Conservation (phyloP, 2,888 invertebrate species). For the Dolichomitus sp. region DNA sequence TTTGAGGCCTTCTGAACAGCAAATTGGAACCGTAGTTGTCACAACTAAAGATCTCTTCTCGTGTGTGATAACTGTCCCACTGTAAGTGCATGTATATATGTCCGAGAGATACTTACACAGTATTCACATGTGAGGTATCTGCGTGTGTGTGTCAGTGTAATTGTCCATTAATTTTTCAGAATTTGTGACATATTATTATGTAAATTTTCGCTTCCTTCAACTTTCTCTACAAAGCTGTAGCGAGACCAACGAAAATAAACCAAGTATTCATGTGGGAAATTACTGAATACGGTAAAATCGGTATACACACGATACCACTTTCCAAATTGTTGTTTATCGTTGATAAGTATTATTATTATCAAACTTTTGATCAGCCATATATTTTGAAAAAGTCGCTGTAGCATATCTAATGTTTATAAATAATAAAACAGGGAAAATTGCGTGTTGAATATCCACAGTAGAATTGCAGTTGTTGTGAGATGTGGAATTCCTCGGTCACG, state of each 20-base stretch:
- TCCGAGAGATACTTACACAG: too few species aligned
- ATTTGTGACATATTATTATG: too few species aligned
- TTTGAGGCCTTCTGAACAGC: too few species aligned
- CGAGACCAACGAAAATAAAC: slow-evolving; percentile 24
- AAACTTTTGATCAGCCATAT: not conserved
- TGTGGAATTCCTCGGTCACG: slow-evolving; percentile 40
- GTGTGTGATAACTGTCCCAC: too few species aligned
- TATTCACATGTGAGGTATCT: too few species aligned
- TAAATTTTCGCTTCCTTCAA: slow-evolving; percentile 17
- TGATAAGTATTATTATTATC: too few species aligned
- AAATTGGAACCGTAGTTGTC: too few species aligned
- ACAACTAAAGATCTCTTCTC: too few species aligned
- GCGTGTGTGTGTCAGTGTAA: too few species aligned
- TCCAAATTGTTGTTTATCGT: not conserved
- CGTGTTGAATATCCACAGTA: slow-evolving; percentile 2
- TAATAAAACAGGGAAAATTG: not conserved
- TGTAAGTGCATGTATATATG: too few species aligned
- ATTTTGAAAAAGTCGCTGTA: not conserved
- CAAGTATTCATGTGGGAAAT: not conserved
- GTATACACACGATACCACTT: not conserved
- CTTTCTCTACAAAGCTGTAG: slow-evolving; percentile 46
- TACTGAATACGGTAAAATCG: not conserved
- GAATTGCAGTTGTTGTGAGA: not conserved
- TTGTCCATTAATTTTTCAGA: too few species aligned
- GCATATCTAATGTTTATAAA: too few species aligned